Conservation (phyloP, 1,140 invertebrate genomes). For the Eriocheir sinensis region DNA sequence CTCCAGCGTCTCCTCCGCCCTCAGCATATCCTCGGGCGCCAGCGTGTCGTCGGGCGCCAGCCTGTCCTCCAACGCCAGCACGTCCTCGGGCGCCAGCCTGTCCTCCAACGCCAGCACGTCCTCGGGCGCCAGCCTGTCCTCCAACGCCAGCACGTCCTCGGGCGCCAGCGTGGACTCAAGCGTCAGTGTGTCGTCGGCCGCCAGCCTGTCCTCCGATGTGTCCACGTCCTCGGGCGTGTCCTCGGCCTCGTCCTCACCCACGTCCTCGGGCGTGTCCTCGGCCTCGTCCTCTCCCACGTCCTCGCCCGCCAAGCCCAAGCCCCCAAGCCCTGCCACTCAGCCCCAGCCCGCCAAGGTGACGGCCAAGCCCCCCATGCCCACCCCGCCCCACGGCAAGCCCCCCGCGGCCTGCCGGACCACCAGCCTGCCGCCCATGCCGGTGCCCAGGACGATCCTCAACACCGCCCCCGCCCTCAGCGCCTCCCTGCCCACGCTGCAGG, state of each 20-base stretch:
- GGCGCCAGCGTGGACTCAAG: not conserved
- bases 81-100: not conserved
- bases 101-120: constrained; percentile 41
- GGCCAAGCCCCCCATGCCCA: not conserved
- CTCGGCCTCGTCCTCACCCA: constrained; percentile 39
- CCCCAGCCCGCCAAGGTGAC: not conserved
- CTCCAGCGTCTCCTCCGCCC: constrained; percentile 51
- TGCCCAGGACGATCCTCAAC: constrained; percentile 62
- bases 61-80: not conserved
- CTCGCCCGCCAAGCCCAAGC: constrained; percentile 28
- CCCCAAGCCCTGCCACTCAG: not conserved
- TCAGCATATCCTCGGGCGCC: constrained; percentile 24
- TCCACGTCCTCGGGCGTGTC: constrained; percentile 16
- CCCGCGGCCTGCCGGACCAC: not conserved
- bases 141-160: not conserved
- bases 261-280: constrained; percentile 47
- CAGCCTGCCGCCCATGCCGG: constrained; percentile 10
- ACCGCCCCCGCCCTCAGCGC: constrained; percentile 14
- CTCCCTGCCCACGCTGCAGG: not conserved
- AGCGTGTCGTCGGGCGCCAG: constrained; percentile 1
- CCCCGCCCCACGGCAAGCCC: not conserved
- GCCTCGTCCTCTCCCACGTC: not conserved
- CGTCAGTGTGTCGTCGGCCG: not conserved
- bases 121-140: not conserved
- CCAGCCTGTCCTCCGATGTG: not conserved